Evolutionary conservation across 2,797 vertebrate species (phyloP), one percentile per base, ranked within the genome.

Genomic region (Enteromius radiatus): DNA sequence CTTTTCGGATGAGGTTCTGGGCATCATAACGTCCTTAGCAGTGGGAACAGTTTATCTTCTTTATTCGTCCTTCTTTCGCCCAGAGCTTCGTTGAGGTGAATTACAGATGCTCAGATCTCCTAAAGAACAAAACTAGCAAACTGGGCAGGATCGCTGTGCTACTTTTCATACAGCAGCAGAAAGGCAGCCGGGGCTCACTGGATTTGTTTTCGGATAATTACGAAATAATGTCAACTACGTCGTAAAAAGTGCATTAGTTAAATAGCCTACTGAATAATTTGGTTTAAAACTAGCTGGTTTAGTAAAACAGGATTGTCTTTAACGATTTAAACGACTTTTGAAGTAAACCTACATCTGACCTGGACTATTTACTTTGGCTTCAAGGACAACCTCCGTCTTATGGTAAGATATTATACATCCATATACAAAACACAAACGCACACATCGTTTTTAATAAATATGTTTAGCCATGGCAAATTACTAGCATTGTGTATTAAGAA

Each of bases 291-390:
- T 36, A 17, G 4, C 31, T 49, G 1, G 3, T 47, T 81, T 17
- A 1, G 17, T 61, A 47, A 45, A 64, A 33, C 19, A 7, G 12
- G 6, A 38, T 54, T 65, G 31, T 41, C 21, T 49, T 64, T 10
- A 43, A 21, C 49, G 41, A 61, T 56, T 81, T 81, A 1, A 54
- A 41, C 65, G 41, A 61, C 69, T 81, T 81, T 81, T 75, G n/a
- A 65, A 41, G 59, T 52, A 14, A 81, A n/a, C 70, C 45, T 19
- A 12, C 36, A 47, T 63, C 38, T 28, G 36, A n/a, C 28, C 33
- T 70, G 49, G 45, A 49, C 15, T 38, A 23, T 49, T 36, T 54
- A 21, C 38, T 68, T 54, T 14, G 10, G 21, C 43, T 23, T 36
- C 1, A 38, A 49, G 59, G n/a, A 38, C 41, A 33, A 15, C 38